Base-by-base conservation (phyloP, 2,113 vertebrate species). In the Halichoerus grypus region DNA sequence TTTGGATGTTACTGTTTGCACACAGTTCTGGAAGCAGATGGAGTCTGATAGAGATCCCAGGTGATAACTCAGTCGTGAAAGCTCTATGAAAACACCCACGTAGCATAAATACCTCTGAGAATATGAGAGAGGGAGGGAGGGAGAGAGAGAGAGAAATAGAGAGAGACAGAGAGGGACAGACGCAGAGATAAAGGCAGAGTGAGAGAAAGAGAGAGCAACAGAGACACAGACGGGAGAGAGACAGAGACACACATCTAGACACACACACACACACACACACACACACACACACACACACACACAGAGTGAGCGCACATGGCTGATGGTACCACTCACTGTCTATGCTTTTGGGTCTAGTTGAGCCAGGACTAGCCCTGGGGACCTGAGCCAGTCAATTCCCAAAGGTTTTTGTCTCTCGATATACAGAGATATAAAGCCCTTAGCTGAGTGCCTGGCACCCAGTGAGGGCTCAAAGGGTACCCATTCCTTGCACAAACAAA, bases 11-110 rank as follows among this genome's bases (percentile, higher is more conserved):
- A 79, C 81, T 98, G 96, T 97, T 97, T 98, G 89, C 94, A 96
- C 84, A 97, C 96, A 95, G 85, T 91, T 94, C 83, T 97, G 55
- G 89, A 95, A 97, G 85, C 97, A 97, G 97, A 97, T 94, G 95
- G 97, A 95, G 81, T 16, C 80, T 19, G 86, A 87, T 39, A 42
- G 97, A 92, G 97, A 87, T 79, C 94, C 85, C 92, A 97, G 71
- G 92, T 92, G 96, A 84, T 46, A 93, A 90, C 53, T 76, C 72
- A 63, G 61, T 91, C 33, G 36, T 14, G 8, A 82, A 92, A 84
- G 69, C 76, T 95, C 77, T 21, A 65, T 49, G 79, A 28, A 96
- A 39, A 87, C 49, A 79, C 57, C 72, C 77, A n/a, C 1, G 0
- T 14, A 19, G 51, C 53, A 28, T 63, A 71, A 69, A 83, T 46